phyloP scores from a whole-genome alignment of 2,888 invertebrate genomes.

The Lasioglossum malachurum region DNA sequence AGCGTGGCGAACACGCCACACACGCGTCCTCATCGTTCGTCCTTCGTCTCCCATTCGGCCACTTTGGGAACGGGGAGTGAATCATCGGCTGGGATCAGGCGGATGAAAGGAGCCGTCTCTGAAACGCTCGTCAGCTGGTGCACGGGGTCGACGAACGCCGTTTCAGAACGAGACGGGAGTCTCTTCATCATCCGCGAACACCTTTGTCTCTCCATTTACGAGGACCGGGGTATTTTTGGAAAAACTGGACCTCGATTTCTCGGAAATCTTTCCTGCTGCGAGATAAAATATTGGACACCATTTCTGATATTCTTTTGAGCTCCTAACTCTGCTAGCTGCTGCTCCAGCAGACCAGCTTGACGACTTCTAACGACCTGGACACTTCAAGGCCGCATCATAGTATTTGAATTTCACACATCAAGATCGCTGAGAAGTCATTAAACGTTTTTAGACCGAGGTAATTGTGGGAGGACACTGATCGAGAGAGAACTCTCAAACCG shows the following conservation, averaged over 20 bases:
- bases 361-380: not conserved
- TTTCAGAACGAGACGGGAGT: conserved; percentile 40
- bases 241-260: not conserved
- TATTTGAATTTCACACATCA: not conserved
- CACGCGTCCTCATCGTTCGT: conserved; percentile 57
- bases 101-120: conserved; percentile 57
- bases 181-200: conserved; percentile 22
- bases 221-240: not conserved
- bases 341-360: not conserved
- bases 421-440: not conserved
- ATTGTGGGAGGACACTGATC: conserved; percentile 9
- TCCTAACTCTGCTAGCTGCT: not conserved
- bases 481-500: not conserved
- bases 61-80: conserved; percentile 56
- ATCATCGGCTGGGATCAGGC: conserved; percentile 59
- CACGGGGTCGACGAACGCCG: conserved; percentile 61
- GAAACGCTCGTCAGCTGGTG: conserved; percentile 60
- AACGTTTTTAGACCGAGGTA: not conserved
- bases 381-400: not conserved
- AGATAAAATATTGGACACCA: not conserved
- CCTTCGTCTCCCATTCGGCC: conserved; percentile 61
- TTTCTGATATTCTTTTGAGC: no score
- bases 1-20: conserved; percentile 36
- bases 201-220: conserved; percentile 28
- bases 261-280: not conserved